phyloP scores from a whole-genome alignment of 2,113 vertebrate species.

The Lamprologus sp. region DNA sequence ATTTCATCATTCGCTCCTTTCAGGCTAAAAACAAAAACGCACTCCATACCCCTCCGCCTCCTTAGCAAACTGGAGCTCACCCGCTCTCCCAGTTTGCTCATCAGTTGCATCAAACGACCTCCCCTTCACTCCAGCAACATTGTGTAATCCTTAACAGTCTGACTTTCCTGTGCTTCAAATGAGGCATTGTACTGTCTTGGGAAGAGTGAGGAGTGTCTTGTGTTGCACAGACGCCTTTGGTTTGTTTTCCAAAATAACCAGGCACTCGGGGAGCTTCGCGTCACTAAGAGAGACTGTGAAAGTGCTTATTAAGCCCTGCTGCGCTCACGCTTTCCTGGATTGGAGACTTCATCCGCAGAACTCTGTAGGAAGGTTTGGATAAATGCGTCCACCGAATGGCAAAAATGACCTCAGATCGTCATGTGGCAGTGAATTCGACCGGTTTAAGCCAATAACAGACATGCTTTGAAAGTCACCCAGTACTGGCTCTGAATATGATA shows the following conservation, averaged over 20 bases:
- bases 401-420: not conserved
- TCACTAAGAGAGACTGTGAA: not conserved
- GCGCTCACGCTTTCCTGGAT: not conserved
- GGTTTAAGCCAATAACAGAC: not conserved
- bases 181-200: slow-evolving; percentile 10
- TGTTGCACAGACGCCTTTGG: not conserved
- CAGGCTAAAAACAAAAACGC: not conserved
- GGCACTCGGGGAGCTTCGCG: not conserved
- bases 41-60: not conserved
- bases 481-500: not conserved
- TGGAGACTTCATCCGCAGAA: not conserved
- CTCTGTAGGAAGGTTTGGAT: not conserved
- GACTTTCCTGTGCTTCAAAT: slow-evolving; percentile 17
- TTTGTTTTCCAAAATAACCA: slow-evolving; percentile 25
- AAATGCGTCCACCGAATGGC: not conserved
- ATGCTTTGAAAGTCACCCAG: not conserved
- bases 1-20: slow-evolving; percentile 1
- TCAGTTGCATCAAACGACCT: not conserved
- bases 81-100: not conserved
- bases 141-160: slow-evolving; percentile 21
- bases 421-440: not conserved
- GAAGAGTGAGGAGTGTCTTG: not conserved
- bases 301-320: not conserved
- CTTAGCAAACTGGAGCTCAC: not conserved
- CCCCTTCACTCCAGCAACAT: not conserved